A percentile compares a stretch with the other conserved stretches of the same genome.
These are phyloP conservation scores for Nineta flava DNA, from an alignment of 2,888 invertebrate species.

Conservation along the genomic window DNA sequence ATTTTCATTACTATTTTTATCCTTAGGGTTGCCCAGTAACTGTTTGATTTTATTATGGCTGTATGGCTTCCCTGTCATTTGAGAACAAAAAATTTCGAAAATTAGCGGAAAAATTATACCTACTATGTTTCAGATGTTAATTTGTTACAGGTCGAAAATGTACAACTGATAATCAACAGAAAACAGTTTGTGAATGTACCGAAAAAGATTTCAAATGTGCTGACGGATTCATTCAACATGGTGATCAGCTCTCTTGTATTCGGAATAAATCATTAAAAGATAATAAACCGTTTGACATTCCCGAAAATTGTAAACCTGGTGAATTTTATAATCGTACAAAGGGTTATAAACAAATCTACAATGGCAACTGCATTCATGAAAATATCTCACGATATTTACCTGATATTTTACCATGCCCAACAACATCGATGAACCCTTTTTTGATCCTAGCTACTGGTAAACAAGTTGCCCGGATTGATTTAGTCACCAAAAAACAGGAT, in stretches of 20 bases:
- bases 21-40: too few relatives aligned
- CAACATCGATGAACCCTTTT: constrained; percentile 55
- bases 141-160: constrained; percentile 62
- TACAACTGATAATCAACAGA: constrained; percentile 51
- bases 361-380: constrained; percentile 65
- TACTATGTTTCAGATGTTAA: constrained; percentile 61
- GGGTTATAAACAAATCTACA: constrained; percentile 73
- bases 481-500: constrained; percentile 41
- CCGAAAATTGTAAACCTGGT: constrained; percentile 51
- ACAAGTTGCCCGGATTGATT: constrained; percentile 54
- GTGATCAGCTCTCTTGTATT: constrained; percentile 45
- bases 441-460: constrained; percentile 64
- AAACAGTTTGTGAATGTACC: constrained; percentile 63
- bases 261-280: constrained; percentile 37
- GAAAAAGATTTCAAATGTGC: constrained; percentile 74
- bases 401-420: constrained; percentile 50
- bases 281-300: constrained; percentile 51
- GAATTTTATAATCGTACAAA: constrained; percentile 63
- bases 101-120: constrained; percentile 38
- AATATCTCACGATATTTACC: constrained; percentile 53
- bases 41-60: too few relatives aligned
- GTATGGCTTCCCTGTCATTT: constrained; percentile 72
- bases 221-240: constrained; percentile 51
- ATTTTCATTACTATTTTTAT: too few relatives aligned
- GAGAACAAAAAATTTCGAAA: constrained; percentile 56